phyloP scores from a whole-genome alignment of 2,113 vertebrate species.

The Heterotis niloticus region DNA sequence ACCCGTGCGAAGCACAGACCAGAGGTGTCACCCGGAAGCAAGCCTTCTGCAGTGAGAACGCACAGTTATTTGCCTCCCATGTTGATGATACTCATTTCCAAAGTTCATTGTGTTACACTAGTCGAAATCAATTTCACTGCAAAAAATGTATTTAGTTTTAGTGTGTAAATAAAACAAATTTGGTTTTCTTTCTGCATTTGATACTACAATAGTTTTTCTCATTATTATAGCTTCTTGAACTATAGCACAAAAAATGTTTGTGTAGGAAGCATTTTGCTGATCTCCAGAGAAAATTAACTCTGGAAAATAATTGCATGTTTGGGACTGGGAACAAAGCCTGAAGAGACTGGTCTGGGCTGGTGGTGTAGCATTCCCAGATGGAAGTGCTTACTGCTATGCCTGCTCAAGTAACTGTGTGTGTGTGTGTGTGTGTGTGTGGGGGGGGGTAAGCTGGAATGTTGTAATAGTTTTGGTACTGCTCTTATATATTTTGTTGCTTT shows the following conservation, averaged over 20 bases:
- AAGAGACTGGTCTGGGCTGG: conserved; percentile 1
- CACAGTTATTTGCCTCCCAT: background rate
- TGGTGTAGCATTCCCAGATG: conserved; percentile 30
- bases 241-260: background rate
- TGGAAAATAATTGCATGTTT: conserved; percentile 36
- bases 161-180: background rate
- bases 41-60: background rate
- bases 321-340: conserved; percentile 28
- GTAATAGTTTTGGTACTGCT: too few species aligned
- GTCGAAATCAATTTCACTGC: background rate
- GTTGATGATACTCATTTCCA: background rate
- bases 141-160: background rate
- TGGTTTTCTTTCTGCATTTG: background rate
- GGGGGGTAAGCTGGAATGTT: background rate
- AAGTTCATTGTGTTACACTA: background rate
- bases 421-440: background rate
- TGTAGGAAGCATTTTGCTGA: conserved; percentile 2
- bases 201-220: background rate
- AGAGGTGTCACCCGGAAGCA: background rate
- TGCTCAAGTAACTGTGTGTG: background rate
- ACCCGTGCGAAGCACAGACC: background rate
- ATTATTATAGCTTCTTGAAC: background rate
- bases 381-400: conserved; percentile 35
- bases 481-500: too few species aligned
- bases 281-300: conserved; percentile 25